A percentile compares a stretch with the other conserved stretches of the same genome.
Conservation (phyloP, 2,888 invertebrate species). For the Xanthorhoe designata region DNA sequence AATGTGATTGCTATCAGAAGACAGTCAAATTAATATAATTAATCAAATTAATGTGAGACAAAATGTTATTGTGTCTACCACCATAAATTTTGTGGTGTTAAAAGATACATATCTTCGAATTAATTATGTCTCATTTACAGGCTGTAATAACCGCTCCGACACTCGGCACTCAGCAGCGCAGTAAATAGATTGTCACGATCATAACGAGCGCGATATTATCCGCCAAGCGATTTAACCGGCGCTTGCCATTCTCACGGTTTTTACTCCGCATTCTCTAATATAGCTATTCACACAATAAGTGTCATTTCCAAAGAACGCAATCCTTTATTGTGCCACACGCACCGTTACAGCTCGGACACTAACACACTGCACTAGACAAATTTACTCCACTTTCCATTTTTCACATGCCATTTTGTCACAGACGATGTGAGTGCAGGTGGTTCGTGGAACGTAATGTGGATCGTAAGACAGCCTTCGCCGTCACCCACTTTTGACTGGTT, state of each 20-base stretch:
- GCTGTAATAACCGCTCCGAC: slow-evolving; percentile 57
- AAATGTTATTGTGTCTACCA: slow-evolving; percentile 15
- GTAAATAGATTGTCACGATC: slow-evolving; percentile 72
- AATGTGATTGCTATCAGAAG: neutral
- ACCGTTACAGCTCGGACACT: slow-evolving; percentile 70
- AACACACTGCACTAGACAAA: slow-evolving; percentile 78
- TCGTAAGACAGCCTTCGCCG: slow-evolving; percentile 62
- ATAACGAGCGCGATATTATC: slow-evolving; percentile 66
- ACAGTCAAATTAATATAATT: slow-evolving; percentile 2
- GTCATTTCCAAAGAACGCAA: slow-evolving; percentile 59
- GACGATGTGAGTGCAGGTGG: slow-evolving; percentile 68
- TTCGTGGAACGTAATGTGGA: slow-evolving; percentile 74
- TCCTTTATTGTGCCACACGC: slow-evolving; percentile 61
- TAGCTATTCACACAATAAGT: slow-evolving; percentile 50
- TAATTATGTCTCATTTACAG: slow-evolving; percentile 59
- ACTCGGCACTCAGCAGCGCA: slow-evolving; percentile 63
- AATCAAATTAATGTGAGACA: slow-evolving; percentile 11
- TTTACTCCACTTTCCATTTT: slow-evolving; percentile 84
- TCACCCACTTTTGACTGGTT: slow-evolving; percentile 70
- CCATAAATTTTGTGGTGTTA: slow-evolving; percentile 32
- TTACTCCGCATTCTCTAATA: slow-evolving; percentile 47
- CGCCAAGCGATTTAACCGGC: slow-evolving; percentile 57
- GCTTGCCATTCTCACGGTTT: slow-evolving; percentile 69
- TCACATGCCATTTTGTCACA: slow-evolving; percentile 75
- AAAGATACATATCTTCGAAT: slow-evolving; percentile 49